Conservation (phyloP, 1,140 invertebrate species). For the Oedothorax gibbosus region DNA sequence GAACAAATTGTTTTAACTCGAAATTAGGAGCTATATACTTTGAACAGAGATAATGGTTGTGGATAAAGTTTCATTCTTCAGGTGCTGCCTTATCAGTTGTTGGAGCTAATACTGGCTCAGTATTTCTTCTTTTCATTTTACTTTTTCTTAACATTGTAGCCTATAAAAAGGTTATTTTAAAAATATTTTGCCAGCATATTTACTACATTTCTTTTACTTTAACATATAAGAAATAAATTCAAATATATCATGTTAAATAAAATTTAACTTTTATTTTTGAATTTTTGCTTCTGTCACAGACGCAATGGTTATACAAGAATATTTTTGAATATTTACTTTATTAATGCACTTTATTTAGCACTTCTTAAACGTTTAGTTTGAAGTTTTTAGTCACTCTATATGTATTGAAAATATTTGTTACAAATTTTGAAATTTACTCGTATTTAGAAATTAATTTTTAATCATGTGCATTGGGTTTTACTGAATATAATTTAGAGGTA, state of each 20-base stretch:
- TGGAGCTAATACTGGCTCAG: conserved; percentile 67
- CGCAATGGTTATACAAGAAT: too few relatives aligned
- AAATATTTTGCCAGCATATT: neutral
- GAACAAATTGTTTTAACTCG: conserved; percentile 39
- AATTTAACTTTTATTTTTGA: too few relatives aligned
- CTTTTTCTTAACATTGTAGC: conserved; percentile 72
- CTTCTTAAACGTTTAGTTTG: too few relatives aligned
- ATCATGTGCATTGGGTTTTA: too few relatives aligned
- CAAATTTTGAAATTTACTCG: too few relatives aligned
- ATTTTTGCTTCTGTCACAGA: too few relatives aligned
- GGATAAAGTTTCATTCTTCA: conserved; percentile 40
- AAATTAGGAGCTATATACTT: conserved; percentile 47
- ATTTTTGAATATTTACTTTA: too few relatives aligned
- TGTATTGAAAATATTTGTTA: too few relatives aligned
- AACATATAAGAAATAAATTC: neutral
- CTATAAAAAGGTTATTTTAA: conserved; percentile 43
- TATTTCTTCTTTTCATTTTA: conserved; percentile 72
- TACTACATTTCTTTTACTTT: neutral
- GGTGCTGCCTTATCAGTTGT: conserved; percentile 44
- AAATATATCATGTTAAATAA: neutral
- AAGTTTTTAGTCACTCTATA: too few relatives aligned
- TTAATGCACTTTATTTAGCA: too few relatives aligned
- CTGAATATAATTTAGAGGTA: too few relatives aligned
- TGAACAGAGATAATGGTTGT: conserved; percentile 42
- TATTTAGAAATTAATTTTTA: too few relatives aligned